Conservation (phyloP, 1,140 invertebrate genomes). For the Radopholus similis region DNA sequence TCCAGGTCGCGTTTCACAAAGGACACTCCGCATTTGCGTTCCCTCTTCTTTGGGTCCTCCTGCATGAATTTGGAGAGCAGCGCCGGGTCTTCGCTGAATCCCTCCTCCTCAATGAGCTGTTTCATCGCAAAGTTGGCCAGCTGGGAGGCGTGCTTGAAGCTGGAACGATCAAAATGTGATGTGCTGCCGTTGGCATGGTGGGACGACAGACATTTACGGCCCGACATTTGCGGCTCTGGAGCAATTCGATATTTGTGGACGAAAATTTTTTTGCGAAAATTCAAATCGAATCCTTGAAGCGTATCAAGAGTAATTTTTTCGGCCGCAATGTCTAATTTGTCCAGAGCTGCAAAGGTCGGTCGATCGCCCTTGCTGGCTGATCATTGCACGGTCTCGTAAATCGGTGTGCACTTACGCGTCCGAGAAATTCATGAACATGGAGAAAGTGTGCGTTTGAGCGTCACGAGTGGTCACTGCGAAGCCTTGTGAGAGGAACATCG, state of each 20-base stretch:
- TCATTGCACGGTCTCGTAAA: too few relatives aligned
- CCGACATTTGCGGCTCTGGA: too few relatives aligned
- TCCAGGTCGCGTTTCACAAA: constrained; percentile 82
- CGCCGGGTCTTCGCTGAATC: constrained; percentile 78
- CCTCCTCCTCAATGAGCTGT: constrained; percentile 83
- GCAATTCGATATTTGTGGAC: too few relatives aligned
- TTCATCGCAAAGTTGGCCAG: constrained; percentile 93
- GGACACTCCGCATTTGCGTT: constrained; percentile 37
- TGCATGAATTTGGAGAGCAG: constrained; percentile 75
- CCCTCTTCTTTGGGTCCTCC: constrained; percentile 37
- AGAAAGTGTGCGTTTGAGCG: constrained; percentile 67
- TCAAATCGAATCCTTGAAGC: too few relatives aligned
- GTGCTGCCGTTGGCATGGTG: too few relatives aligned
- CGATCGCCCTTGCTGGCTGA: too few relatives aligned
- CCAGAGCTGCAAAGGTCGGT: too few relatives aligned
- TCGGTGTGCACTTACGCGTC: constrained; percentile 72
- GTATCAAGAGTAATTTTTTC: too few relatives aligned
- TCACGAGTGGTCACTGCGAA: constrained; percentile 78
- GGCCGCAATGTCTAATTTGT: too few relatives aligned
- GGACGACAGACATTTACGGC: too few relatives aligned
- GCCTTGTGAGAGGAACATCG: constrained; percentile 75
- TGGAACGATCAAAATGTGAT: not conserved
- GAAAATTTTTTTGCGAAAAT: not conserved
- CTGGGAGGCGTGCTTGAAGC: constrained; percentile 82
- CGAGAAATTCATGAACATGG: constrained; percentile 79